Evolutionary conservation across 2,888 invertebrate species (phyloP).

Genomic region (Orchesellides sinensis): DNA sequence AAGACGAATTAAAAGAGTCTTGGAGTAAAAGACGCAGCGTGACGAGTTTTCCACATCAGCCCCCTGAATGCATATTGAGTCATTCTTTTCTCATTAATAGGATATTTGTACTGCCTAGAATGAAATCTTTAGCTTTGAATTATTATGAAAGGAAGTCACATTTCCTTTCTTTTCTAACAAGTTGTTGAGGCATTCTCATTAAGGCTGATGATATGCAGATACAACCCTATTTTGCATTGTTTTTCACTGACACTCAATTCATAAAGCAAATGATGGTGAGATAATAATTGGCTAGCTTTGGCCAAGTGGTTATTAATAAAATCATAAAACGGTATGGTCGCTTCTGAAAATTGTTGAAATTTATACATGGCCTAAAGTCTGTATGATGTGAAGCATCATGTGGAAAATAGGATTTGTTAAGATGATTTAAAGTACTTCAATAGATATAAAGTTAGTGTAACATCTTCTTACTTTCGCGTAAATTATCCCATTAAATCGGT

Average conservation of each 20-base stretch:
- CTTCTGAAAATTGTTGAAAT: no score
- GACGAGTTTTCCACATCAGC: conserved; percentile 11
- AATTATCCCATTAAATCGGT: conserved; percentile 86
- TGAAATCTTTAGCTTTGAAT: background rate
- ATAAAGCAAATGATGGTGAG: no score
- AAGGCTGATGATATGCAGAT: background rate
- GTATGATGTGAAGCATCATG: background rate
- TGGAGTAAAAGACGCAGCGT: conserved; percentile 10
- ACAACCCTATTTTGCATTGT: no score
- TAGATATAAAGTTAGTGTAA: background rate
- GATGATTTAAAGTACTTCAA: background rate
- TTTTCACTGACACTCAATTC: background rate
- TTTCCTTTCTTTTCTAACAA: conserved; percentile 5
- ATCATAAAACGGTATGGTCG: no score
- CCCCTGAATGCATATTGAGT: background rate
- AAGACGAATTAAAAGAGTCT: background rate
- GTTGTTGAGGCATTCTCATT: background rate
- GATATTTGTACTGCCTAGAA: background rate
- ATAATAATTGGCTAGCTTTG: no score
- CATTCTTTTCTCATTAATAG: background rate
- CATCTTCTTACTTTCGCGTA: conserved; percentile 83
- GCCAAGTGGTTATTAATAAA: conserved; percentile 11
- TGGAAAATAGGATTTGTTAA: background rate
- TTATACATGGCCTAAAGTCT: no score
- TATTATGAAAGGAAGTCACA: background rate